Evolutionary conservation across 2,888 invertebrate genomes (phyloP).

Genomic region (Orthosia cruda): DNA sequence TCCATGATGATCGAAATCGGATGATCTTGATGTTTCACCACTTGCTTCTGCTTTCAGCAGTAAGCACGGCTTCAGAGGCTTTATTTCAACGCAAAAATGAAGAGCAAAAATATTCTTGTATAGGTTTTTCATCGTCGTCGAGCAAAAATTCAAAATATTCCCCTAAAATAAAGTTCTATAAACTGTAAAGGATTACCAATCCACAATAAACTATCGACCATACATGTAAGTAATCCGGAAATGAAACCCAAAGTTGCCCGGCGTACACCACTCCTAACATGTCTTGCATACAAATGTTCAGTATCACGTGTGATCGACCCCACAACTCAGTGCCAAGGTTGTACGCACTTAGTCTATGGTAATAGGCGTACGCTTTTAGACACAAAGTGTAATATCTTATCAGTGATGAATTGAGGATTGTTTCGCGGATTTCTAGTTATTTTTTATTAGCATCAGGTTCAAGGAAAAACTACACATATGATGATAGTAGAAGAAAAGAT

Average conservation of each 20-base stretch:
- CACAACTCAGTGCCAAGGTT: constrained; percentile 73
- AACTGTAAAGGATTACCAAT: constrained; percentile 15
- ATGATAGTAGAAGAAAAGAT: too few species aligned
- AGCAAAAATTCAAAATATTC: too few species aligned
- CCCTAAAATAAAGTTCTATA: neutral
- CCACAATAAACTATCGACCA: constrained; percentile 1
- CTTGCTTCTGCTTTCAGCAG: too few species aligned
- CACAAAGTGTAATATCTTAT: constrained; percentile 41
- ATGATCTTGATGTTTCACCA: too few species aligned
- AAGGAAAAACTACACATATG: constrained; percentile 4
- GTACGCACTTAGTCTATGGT: constrained; percentile 62
- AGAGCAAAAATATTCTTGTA: too few species aligned
- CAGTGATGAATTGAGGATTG: constrained; percentile 25
- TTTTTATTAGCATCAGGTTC: neutral
- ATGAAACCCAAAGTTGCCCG: constrained; percentile 69
- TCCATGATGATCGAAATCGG: too few species aligned
- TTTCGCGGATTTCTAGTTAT: constrained; percentile 9
- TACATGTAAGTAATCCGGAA: constrained; percentile 70
- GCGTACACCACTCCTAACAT: constrained; percentile 63
- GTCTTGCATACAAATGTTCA: constrained; percentile 70
- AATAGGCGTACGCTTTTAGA: constrained; percentile 45
- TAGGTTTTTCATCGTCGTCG: too few species aligned
- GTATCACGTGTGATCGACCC: constrained; percentile 75
- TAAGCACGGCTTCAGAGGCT: too few species aligned
- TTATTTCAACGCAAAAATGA: too few species aligned